Evolutionary conservation across 1,140 invertebrate genomes (phyloP).

Genomic region (Sycophila sp.): DNA sequence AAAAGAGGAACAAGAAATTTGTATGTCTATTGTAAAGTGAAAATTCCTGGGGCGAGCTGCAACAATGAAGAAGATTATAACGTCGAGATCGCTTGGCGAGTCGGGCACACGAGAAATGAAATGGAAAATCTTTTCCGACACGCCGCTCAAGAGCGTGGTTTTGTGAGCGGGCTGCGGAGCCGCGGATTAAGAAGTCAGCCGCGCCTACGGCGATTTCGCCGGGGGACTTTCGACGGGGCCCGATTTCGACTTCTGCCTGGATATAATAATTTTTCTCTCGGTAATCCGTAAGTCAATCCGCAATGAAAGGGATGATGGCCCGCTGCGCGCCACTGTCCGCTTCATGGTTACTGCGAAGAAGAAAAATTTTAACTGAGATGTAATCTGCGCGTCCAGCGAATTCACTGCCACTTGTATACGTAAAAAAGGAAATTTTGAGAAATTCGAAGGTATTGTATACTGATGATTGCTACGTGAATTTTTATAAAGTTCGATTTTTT

Average conservation of each 20-base stretch:
- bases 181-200: slow-evolving; percentile 48
- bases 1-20: neutral
- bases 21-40: neutral
- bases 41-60: neutral
- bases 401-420: too few species aligned
- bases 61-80: slow-evolving; percentile 27
- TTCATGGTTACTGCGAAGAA: slow-evolving; percentile 26
- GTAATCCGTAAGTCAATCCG: slow-evolving; percentile 48
- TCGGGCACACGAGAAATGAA: neutral
- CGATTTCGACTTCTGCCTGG: slow-evolving; percentile 1
- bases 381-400: too few species aligned
- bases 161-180: neutral
- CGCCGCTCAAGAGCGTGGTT: slow-evolving; percentile 31
- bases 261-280: slow-evolving; percentile 41
- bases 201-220: slow-evolving; percentile 28
- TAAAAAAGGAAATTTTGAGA: too few species aligned
- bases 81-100: neutral
- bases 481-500: too few species aligned
- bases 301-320: slow-evolving; percentile 31
- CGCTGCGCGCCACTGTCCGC: slow-evolving; percentile 10
- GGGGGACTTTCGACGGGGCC: slow-evolving; percentile 20
- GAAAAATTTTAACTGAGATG: slow-evolving; percentile 20
- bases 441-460: too few species aligned
- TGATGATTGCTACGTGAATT: too few species aligned
- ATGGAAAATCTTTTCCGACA: slow-evolving; percentile 45